Evolutionary conservation across 1,140 invertebrate genomes (phyloP).

Genomic region (Magallana ariakensis): DNA sequence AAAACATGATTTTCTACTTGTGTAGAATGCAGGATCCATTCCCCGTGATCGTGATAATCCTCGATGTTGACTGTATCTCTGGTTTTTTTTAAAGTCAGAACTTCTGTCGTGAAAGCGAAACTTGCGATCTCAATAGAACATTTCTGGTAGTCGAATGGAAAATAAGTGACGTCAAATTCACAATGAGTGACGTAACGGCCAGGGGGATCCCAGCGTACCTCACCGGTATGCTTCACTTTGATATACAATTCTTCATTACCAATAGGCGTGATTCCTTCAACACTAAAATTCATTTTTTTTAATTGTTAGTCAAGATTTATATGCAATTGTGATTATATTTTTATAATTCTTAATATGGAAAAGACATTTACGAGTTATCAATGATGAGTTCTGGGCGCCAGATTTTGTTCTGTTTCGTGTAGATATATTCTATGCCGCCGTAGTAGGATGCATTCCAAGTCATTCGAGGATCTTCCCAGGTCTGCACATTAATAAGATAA

Average conservation of each 20-base stretch:
- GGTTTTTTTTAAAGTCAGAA: slow-evolving; percentile 32
- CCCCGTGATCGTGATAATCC: slow-evolving; percentile 46
- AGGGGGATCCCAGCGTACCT: slow-evolving; percentile 96
- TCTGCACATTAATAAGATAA: too few species aligned
- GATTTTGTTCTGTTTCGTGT: too few species aligned
- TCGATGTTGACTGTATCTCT: slow-evolving; percentile 2
- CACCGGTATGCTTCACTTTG: slow-evolving; percentile 85
- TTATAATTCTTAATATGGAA: too few species aligned
- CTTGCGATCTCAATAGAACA: slow-evolving; percentile 98
- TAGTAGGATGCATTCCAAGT: too few species aligned
- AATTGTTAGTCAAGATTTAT: too few species aligned
- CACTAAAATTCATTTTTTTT: background rate
- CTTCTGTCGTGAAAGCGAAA: slow-evolving; percentile 89
- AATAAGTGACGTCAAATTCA: slow-evolving; percentile 84
- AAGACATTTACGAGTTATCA: background rate
- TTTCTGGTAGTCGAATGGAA: slow-evolving; percentile 92
- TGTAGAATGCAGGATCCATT: slow-evolving; percentile 32
- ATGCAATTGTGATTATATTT: too few species aligned
- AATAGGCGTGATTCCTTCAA: background rate
- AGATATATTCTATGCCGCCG: too few species aligned
- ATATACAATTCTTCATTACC: slow-evolving; percentile 16
- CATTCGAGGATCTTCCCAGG: too few species aligned
- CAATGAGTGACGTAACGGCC: slow-evolving; percentile 98
- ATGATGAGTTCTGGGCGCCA: too few species aligned
- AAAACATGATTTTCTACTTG: background rate